Evolutionary conservation across 2,113 vertebrate genomes (phyloP), one percentile per base, ranked within the genome.

Genomic region (Haemorhous mexicanus): DNA sequence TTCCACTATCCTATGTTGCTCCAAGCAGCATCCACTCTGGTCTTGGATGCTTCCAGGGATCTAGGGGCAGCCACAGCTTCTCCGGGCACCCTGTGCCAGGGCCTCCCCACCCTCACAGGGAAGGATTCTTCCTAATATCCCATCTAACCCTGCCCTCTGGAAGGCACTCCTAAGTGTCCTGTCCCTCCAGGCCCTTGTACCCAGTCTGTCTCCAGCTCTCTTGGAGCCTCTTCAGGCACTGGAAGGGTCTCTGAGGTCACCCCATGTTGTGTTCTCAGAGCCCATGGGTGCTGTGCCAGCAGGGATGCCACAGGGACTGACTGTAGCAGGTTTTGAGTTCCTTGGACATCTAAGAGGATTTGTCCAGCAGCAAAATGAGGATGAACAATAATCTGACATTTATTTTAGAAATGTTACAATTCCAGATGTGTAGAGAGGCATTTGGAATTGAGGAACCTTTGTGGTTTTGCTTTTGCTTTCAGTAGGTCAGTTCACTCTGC

Each of bases 41-140:
- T 6, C 20, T 35, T 43, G 62, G 16, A 15, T 6, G 6, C 4
- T 76, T 3, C 32, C 13, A 76, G 16, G 72, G 35, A 14, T 50
- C n/a, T 52, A 68, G 32, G 83, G 35, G 26, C 52, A 86, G 35
- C 32, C 72, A 76, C 83, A 59, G 37, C 44, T 76, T 20, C 52
- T 50, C 35, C 59, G 83, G 35, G 32, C 52, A 76, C 3, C 35
- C 32, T 58, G 62, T 66, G 19, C 70, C 50, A 84, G 41, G n/a
- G 23, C n/a, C 50, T n/a, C 0, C 0, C 4, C 30, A 47, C 6
- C 23, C 15, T 75, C 16, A 19, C 6, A 43, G 35, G 8, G 16
- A 21, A 13, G 1, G 1, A 43, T 35, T 41, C 8, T 50, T 35
- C 24, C 35, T 16, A 26, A 4, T 35, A 24, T 41, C 11, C 50